Evolutionary conservation across 2,888 invertebrate species (phyloP).

Genomic region (Allacma fusca): DNA sequence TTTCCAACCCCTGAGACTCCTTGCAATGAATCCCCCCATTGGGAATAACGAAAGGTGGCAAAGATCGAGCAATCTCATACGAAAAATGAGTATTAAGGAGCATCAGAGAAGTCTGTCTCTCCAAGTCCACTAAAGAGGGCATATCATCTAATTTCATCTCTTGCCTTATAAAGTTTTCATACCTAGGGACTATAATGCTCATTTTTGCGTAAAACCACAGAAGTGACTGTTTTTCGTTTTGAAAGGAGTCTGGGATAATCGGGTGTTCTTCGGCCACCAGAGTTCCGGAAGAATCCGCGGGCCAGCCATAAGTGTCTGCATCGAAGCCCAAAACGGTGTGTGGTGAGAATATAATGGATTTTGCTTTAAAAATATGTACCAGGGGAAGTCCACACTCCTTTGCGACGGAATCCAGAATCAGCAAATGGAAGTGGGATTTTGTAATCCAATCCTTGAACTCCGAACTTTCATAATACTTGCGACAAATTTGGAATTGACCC

Average conservation of each 20-base stretch:
- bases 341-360: neutral
- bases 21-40: slow-evolving; percentile 8
- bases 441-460: slow-evolving; percentile 21
- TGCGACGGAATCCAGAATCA: neutral
- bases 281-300: neutral
- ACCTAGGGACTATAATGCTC: neutral
- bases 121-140: slow-evolving; percentile 14
- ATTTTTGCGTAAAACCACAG: neutral
- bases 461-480: neutral
- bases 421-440: neutral
- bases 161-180: neutral
- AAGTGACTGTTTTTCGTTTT: neutral
- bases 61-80: neutral
- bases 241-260: neutral
- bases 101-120: neutral
- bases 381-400: slow-evolving; percentile 16
- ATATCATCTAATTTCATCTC: neutral
- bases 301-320: slow-evolving; percentile 7
- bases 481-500: neutral
- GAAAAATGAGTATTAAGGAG: neutral
- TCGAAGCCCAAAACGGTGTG: neutral
- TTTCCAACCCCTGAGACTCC: neutral
- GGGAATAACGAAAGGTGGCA: slow-evolving; percentile 13
- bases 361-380: slow-evolving; percentile 12
- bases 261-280: neutral